phyloP scores from a whole-genome alignment of 2,888 invertebrate genomes.

The Strigamia crassipes region DNA sequence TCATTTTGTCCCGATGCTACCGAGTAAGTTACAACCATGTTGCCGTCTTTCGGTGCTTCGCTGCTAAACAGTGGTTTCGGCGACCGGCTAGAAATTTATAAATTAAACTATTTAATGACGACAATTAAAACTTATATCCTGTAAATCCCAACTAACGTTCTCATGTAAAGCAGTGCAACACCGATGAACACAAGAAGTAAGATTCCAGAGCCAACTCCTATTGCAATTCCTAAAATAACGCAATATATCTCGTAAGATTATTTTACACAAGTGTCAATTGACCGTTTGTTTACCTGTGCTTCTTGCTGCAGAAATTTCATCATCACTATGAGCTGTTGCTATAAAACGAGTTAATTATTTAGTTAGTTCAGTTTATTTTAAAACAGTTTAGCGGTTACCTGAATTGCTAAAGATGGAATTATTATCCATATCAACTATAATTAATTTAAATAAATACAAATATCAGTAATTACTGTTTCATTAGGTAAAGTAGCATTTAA shows the following conservation, averaged over 20 bases:
- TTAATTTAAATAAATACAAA: not conserved
- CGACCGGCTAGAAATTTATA: not conserved
- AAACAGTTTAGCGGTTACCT: not conserved
- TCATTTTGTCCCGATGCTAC: not conserved
- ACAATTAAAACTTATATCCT: not conserved
- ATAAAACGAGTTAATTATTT: not conserved
- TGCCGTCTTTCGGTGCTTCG: conserved; percentile 16
- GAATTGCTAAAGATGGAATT: conserved; percentile 43
- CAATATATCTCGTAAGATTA: not conserved
- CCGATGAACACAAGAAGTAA: conserved; percentile 49
- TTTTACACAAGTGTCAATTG: not conserved
- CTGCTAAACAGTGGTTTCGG: conserved; percentile 14
- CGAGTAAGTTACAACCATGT: conserved; percentile 15
- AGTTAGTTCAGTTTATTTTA: not conserved
- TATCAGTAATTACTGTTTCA: no score
- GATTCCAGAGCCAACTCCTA: conserved; percentile 50
- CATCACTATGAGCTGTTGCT: conserved; percentile 44
- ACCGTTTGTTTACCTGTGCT: conserved; percentile 15
- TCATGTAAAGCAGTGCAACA: conserved; percentile 49
- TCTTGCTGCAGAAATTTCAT: conserved; percentile 43
- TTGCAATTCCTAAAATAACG: conserved; percentile 48
- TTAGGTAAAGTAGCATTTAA: not conserved
- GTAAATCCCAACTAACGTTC: conserved; percentile 46
- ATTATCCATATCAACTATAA: conserved; percentile 44
- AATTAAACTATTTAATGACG: not conserved